phyloP scores from a whole-genome alignment of 2,797 vertebrate genomes.

The Manis javanica region DNA sequence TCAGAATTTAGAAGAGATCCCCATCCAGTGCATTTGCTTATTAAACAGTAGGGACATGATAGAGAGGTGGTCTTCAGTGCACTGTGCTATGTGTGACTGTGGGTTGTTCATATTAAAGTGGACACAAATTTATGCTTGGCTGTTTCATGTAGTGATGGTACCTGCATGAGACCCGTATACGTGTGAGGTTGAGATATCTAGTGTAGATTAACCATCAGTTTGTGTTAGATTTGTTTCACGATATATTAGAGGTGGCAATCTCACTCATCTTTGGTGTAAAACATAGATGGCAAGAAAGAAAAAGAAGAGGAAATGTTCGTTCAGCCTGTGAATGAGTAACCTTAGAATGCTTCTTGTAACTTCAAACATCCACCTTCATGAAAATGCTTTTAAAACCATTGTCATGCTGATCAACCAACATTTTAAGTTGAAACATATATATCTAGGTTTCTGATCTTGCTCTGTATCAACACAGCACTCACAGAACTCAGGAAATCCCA shows the following conservation, averaged over 20 bases:
- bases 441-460: constrained; percentile 49
- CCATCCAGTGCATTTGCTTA: neutral
- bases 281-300: constrained; percentile 27
- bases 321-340: neutral
- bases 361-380: neutral
- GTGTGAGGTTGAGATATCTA: neutral
- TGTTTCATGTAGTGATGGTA: neutral
- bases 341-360: constrained; percentile 22
- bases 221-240: constrained; percentile 13
- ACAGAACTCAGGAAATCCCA: constrained; percentile 41
- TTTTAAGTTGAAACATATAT: constrained; percentile 49
- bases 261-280: neutral
- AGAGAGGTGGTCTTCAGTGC: neutral
- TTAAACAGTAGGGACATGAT: neutral
- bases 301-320: neutral
- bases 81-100: neutral
- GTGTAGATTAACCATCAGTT: neutral
- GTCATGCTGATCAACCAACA: constrained; percentile 31
- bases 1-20: neutral
- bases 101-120: neutral
- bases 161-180: neutral
- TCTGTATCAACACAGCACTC: constrained; percentile 23
- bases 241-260: neutral
- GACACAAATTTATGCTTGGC: neutral
- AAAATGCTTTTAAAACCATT: constrained; percentile 52